Evolutionary conservation across 2,797 vertebrate species (phyloP).

Genomic region (Acomys russatus): DNA sequence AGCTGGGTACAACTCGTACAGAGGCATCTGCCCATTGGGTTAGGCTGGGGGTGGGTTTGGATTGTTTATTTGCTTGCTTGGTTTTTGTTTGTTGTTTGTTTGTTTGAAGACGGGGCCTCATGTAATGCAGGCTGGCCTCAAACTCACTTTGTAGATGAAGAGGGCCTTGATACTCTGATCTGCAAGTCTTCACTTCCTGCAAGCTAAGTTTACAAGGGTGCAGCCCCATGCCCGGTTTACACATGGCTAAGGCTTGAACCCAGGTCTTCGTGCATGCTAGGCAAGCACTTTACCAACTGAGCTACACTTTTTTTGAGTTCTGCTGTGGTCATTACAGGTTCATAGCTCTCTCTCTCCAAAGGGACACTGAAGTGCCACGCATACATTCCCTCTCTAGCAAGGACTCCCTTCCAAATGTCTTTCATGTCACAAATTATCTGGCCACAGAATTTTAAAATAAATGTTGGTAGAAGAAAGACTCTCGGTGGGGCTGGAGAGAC

Average conservation of each 20-base stretch:
- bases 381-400: neutral
- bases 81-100: neutral
- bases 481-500: neutral
- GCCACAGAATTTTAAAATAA: constrained; percentile 36
- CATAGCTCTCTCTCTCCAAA: constrained; percentile 3
- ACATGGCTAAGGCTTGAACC: no score
- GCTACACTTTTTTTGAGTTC: neutral
- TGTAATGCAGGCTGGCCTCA: neutral
- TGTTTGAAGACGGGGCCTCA: neutral
- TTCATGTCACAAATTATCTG: constrained; percentile 20
- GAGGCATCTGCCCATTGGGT: neutral
- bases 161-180: neutral
- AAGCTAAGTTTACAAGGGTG: neutral
- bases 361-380: neutral
- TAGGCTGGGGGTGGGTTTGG: neutral
- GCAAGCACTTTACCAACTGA: neutral
- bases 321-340: neutral
- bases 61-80: neutral
- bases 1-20: neutral
- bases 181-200: neutral
- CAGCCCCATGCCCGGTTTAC: neutral
- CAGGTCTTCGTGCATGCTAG: no score
- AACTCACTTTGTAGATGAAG: neutral
- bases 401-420: constrained; percentile 2
- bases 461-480: neutral